Evolutionary conservation across 2,888 invertebrate species (phyloP), one percentile per base, ranked within the genome.

Genomic region (Sthenelais limicola): DNA sequence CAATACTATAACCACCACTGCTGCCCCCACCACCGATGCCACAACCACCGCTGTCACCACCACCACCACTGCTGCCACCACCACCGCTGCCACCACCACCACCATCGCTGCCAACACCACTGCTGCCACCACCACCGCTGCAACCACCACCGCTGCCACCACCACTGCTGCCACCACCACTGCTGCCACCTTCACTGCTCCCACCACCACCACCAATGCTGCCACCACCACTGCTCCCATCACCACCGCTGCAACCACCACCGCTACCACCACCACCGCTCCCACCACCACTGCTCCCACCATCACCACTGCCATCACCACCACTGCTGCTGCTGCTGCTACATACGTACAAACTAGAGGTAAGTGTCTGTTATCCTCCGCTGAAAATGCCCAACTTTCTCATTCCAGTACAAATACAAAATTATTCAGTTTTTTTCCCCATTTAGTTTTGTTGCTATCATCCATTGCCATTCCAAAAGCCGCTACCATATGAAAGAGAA

Each of bases 161-260:
- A 12, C 21, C 51, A 51, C 9, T n/a, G 7, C 9, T 24, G 7
- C 24, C 21, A 51, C n/a, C 51, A 51, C n/a, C 51, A 12, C 7
- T 24, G 24, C 24, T 51, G 24, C 51, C 24, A 51, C 9, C 21
- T 21, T n/a, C 7, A 12, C 9, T 24, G 24, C 51, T 5, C 18
- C 9, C n/a, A 5, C 51, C 51, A 51, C 51, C 21, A 51, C n/a
- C 51, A 51, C 51, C 51, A 51, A 51, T 24, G 51, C 51, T 24
- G 21, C 51, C 21, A 51, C 9, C 51, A 24, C 24, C 24, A 51
- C 51, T 51, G 24, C 51, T n/a, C 18, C 51, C 51, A 51, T 5
- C 21, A 51, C 51, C 24, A 51, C n/a, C 21, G 5, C 51, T 24
- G 7, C n/a, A n/a, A n/a, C 51, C 18, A 51, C 7, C 9, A 5